A percentile compares a stretch with the other conserved stretches of the same genome.
Evolutionary conservation across 1,140 invertebrate genomes (phyloP).

Genomic region (Ceratina japonica): DNA sequence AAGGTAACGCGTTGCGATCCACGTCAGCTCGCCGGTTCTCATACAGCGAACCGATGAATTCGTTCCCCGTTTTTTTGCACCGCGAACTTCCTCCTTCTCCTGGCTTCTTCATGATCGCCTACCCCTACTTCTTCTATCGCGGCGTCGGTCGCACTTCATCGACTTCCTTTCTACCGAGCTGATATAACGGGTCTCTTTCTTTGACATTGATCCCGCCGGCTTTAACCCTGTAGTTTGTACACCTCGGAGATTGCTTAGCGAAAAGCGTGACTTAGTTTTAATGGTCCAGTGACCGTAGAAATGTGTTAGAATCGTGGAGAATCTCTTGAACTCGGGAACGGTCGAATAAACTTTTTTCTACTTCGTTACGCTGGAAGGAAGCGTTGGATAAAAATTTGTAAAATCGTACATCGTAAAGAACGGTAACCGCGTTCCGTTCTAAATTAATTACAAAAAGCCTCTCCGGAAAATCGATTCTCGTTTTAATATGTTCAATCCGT

Average conservation of each 20-base stretch:
- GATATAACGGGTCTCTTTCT: conserved; percentile 34
- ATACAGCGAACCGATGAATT: conserved; percentile 23
- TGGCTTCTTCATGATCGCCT: not conserved
- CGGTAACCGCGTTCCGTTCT: not conserved
- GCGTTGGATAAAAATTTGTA: too few species aligned
- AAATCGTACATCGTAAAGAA: too few species aligned
- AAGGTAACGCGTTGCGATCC: conserved; percentile 43
- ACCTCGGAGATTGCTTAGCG: not conserved
- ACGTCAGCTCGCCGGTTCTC: conserved; percentile 42
- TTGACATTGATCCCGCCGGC: conserved; percentile 24
- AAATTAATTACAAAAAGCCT: not conserved
- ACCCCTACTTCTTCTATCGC: conserved; percentile 12
- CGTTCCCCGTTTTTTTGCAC: conserved; percentile 8
- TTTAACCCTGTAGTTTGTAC: conserved; percentile 7
- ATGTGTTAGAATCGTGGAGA: not conserved
- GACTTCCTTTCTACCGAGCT: conserved; percentile 27
- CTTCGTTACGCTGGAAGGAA: too few species aligned
- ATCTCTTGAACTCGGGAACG: not conserved
- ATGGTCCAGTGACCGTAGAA: not conserved
- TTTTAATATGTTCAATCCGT: not conserved
- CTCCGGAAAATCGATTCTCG: not conserved
- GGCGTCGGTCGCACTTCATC: conserved; percentile 13
- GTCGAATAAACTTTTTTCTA: too few species aligned
- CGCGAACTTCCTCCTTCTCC: conserved; percentile 3
- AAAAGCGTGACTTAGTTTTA: not conserved